phyloP scores from a whole-genome alignment of 2,113 vertebrate genomes.

The Takifugu bimaculatus region DNA sequence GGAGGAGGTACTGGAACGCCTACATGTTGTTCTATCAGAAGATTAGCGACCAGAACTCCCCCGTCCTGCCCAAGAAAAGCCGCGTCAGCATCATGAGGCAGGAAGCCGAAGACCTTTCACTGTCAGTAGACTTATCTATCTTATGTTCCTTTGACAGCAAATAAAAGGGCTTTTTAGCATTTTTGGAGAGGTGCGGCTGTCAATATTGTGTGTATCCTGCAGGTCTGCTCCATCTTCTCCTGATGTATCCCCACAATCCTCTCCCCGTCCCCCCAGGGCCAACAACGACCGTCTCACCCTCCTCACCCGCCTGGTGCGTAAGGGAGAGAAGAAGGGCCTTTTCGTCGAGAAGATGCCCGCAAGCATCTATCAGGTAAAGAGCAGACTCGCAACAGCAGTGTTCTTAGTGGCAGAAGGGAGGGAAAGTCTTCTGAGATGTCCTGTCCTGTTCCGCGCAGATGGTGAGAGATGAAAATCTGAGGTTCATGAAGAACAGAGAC shows the following conservation, averaged over 20 bases:
- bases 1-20: conserved; percentile 96
- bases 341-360: conserved; percentile 99
- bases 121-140: conserved; percentile 76
- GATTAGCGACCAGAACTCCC: conserved; percentile 94
- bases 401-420: no score
- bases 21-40: conserved; percentile 99
- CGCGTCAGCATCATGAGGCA: conserved; percentile 94
- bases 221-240: conserved; percentile 98
- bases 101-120: conserved; percentile 91
- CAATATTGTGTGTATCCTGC: conserved; percentile 15
- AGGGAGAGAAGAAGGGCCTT: conserved; percentile 96
- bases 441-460: conserved; percentile 71
- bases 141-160: no score
- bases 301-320: conserved; percentile 93
- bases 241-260: conserved; percentile 95
- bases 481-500: conserved; percentile 98
- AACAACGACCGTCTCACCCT: conserved; percentile 95
- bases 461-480: conserved; percentile 97
- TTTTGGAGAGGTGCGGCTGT: neutral
- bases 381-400: no score
- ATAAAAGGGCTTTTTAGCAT: neutral
- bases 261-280: conserved; percentile 90
- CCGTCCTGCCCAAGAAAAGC: conserved; percentile 95
- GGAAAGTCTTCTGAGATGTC: neutral
- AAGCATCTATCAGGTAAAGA: conserved; percentile 90